These are phyloP conservation scores for Tupaia chinensis DNA, from an alignment of 2,113 vertebrate genomes.

Conservation along the genomic window DNA sequence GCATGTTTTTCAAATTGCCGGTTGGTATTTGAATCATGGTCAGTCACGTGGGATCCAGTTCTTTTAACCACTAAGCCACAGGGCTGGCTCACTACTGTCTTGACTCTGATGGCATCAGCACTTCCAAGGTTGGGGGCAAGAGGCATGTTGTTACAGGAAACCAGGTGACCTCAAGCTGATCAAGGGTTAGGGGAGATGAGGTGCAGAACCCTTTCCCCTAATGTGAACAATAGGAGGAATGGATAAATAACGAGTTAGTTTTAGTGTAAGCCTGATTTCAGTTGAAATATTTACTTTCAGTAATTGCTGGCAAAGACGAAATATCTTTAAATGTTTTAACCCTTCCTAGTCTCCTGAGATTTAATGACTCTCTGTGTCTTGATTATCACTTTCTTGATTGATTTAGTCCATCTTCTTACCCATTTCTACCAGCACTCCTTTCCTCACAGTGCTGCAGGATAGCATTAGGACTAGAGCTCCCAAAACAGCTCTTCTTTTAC, in stretches of 20 bases:
- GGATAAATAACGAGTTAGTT: neutral
- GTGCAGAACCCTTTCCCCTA: neutral
- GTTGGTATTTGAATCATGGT: no score
- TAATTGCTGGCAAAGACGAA: conserved; percentile 1
- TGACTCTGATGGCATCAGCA: neutral
- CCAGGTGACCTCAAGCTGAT: neutral
- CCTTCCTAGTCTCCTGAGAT: neutral
- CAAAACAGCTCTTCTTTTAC: neutral
- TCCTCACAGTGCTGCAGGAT: neutral
- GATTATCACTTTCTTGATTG: neutral
- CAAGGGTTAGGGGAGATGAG: rapidly evolving
- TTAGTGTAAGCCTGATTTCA: neutral
- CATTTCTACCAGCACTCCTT: neutral
- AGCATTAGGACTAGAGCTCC: rapidly evolving
- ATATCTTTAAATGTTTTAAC: neutral
- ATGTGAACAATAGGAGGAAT: neutral
- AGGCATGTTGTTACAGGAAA: neutral
- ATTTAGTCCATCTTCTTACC: neutral
- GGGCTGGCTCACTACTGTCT: no score
- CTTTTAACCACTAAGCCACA: no score
- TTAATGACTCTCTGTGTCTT: neutral
- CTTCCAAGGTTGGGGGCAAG: neutral
- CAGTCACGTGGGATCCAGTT: no score
- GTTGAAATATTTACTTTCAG: conserved; percentile 7
- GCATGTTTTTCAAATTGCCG: no score